phyloP scores from a whole-genome alignment of 2,888 invertebrate genomes.

The Leptopilina syphax region DNA sequence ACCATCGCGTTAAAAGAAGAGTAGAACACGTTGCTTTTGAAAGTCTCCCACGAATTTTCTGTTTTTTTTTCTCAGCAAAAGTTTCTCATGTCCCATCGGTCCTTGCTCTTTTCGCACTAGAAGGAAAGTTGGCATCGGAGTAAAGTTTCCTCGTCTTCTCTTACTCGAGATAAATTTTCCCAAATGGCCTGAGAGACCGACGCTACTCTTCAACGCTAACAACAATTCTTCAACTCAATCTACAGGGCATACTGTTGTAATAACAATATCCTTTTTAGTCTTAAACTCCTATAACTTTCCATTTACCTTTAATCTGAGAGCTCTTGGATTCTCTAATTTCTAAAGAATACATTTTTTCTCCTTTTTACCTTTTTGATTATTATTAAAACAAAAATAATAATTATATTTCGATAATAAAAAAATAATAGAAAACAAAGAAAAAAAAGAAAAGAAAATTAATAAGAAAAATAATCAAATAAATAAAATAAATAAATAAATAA shows the following conservation, averaged over 20 bases:
- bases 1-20: slow-evolving; percentile 16
- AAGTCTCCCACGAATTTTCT: slow-evolving; percentile 15
- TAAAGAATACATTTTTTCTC: not conserved
- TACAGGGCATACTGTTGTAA: slow-evolving; percentile 14
- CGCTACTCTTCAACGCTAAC: slow-evolving; percentile 44
- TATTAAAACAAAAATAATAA: too few relatives aligned
- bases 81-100: slow-evolving; percentile 37
- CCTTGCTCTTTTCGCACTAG: slow-evolving; percentile 46
- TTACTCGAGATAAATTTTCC: slow-evolving; percentile 50
- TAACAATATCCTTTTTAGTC: slow-evolving; percentile 30
- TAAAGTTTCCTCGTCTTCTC: slow-evolving; percentile 50
- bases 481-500: too few relatives aligned
- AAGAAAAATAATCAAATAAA: too few relatives aligned
- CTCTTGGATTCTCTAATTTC: not conserved
- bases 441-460: too few relatives aligned
- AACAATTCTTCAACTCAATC: slow-evolving; percentile 40
- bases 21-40: not conserved
- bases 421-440: too few relatives aligned
- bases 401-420: too few relatives aligned
- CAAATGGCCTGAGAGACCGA: slow-evolving; percentile 41
- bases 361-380: too few relatives aligned
- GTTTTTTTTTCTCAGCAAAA: not conserved
- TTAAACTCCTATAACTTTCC: slow-evolving; percentile 1
- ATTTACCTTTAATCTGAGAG: not conserved
- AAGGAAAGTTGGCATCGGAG: slow-evolving; percentile 47